A percentile compares a stretch with the other conserved stretches of the same genome.
phyloP scores from a whole-genome alignment of 2,797 vertebrate species.

The Cygnus olor region DNA sequence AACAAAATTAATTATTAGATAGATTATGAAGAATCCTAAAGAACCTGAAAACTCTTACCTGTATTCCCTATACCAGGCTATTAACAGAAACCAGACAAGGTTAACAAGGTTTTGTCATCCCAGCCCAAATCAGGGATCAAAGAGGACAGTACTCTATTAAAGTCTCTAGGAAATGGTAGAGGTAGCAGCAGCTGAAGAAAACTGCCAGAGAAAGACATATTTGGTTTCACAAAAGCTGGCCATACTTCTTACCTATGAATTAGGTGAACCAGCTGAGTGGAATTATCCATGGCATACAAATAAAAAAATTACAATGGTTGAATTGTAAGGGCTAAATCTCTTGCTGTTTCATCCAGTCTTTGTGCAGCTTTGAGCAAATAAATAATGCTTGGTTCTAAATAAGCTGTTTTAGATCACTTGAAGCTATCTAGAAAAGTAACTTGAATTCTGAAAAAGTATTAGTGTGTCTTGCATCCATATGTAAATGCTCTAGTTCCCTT shows the following conservation, averaged over 20 bases:
- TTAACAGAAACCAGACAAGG: not conserved
- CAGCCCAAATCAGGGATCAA: not conserved
- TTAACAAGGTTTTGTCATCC: not conserved
- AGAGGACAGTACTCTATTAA: not conserved
- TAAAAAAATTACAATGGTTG: not conserved
- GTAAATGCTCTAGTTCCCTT: not conserved
- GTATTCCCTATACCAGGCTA: not conserved
- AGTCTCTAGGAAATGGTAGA: not conserved
- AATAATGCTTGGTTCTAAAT: not conserved
- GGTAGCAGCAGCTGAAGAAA: not conserved
- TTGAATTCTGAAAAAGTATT: not conserved
- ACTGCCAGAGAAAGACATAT: not conserved
- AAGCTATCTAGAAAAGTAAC: not conserved
- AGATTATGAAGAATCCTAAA: not conserved
- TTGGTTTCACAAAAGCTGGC: not conserved
- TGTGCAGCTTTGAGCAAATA: not conserved
- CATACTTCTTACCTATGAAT: not conserved
- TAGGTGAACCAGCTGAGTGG: not conserved
- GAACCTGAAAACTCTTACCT: not conserved
- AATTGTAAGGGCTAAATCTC: not conserved
- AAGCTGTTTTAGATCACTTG: not conserved
- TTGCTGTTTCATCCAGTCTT: not conserved
- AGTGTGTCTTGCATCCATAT: not conserved
- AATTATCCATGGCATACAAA: not conserved
- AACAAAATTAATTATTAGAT: not conserved